These are phyloP conservation scores for Sinella curviseta DNA, from an alignment of 1,140 invertebrate species.

Conservation along the genomic window DNA sequence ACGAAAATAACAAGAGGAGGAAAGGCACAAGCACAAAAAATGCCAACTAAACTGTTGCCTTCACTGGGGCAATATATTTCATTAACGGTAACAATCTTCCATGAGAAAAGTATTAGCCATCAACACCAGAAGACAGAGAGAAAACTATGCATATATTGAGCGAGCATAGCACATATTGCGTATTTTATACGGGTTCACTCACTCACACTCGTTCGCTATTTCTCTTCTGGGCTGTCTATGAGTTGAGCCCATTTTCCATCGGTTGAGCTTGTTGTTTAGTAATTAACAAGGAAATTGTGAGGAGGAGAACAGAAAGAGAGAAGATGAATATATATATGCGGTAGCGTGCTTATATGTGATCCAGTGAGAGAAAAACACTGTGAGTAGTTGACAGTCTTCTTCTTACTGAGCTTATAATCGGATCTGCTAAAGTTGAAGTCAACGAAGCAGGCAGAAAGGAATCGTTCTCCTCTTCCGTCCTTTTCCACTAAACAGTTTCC, in stretches of 20 bases:
- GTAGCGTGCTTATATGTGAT: too few species aligned
- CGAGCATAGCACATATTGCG: neutral
- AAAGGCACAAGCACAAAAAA: neutral
- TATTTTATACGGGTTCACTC: too few species aligned
- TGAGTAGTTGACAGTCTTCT: neutral
- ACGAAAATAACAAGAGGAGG: neutral
- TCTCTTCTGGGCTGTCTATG: too few species aligned
- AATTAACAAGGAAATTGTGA: slow-evolving; percentile 4
- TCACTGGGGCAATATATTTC: slow-evolving; percentile 11
- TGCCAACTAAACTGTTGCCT: neutral
- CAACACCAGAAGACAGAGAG: neutral
- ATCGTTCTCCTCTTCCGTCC: neutral
- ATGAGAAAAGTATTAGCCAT: neutral
- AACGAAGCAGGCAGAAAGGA: slow-evolving; percentile 4
- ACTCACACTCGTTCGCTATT: too few species aligned
- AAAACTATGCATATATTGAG: neutral
- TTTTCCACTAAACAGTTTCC: neutral
- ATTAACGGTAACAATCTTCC: neutral
- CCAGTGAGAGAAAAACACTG: too few species aligned
- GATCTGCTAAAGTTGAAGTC: neutral
- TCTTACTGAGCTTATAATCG: neutral
- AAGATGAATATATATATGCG: too few species aligned
- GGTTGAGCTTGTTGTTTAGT: neutral
- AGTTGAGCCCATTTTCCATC: too few species aligned
- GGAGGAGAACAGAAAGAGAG: too few species aligned